phyloP scores from a whole-genome alignment of 2,113 vertebrate species.

The Sitta europaea region DNA sequence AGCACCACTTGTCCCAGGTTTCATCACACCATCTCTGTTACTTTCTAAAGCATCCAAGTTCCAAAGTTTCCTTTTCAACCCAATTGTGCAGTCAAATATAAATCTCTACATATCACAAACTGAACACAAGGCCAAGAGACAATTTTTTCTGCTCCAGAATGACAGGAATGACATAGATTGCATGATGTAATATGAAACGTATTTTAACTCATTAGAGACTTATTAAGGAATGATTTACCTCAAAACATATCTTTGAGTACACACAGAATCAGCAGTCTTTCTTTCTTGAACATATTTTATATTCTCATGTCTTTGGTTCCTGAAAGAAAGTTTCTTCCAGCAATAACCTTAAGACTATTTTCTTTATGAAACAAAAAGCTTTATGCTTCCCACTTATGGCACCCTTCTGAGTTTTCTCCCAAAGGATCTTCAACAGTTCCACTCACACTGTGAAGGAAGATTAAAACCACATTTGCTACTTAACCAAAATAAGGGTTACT shows the following conservation, averaged over 20 bases:
- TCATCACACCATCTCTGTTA: neutral
- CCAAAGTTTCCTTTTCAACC: neutral
- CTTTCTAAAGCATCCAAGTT: neutral
- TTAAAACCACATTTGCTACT: neutral
- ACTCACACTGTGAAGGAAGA: neutral
- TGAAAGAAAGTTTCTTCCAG: neutral
- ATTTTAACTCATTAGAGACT: neutral
- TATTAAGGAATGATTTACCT: neutral
- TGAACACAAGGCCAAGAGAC: neutral
- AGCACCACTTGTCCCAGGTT: neutral
- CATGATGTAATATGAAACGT: neutral
- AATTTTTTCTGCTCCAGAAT: neutral
- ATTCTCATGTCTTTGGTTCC: neutral
- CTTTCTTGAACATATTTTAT: neutral
- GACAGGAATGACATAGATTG: neutral
- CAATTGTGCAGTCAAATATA: neutral
- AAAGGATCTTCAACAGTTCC: neutral
- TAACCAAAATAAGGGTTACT: neutral
- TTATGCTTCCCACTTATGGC: neutral
- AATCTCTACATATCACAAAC: neutral
- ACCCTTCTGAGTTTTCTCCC: neutral
- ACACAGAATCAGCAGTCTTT: neutral
- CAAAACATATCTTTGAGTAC: neutral
- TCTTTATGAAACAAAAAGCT: neutral
- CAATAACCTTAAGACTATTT: neutral